These are phyloP conservation scores for Alfaro cultratus DNA, from an alignment of 2,797 vertebrate genomes.

Conservation along the genomic window DNA sequence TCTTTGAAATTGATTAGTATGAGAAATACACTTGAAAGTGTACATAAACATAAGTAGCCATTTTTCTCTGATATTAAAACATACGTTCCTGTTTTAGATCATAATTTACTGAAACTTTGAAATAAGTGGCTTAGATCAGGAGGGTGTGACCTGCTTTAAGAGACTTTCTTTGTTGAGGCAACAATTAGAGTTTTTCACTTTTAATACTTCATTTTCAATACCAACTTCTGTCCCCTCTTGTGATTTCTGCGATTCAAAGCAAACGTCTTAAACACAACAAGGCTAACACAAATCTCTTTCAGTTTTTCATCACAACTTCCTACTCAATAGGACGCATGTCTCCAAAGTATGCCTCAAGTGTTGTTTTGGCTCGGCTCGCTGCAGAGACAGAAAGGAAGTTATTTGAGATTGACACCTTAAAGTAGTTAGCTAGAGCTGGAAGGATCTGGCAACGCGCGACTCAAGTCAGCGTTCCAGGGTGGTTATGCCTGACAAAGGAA, in stretches of 20 bases:
- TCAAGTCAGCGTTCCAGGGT: constrained; percentile 52
- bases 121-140: not conserved
- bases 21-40: not conserved
- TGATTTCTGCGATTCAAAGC: not conserved
- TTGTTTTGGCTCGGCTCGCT: not conserved
- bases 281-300: not conserved
- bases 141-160: not conserved
- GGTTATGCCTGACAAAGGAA: constrained; percentile 47
- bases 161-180: not conserved
- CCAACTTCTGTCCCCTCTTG: not conserved
- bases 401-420: constrained; percentile 35
- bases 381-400: constrained; percentile 5
- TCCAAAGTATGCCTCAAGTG: not conserved
- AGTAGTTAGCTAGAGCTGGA: constrained; percentile 43
- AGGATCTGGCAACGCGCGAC: constrained; percentile 39
- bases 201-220: not conserved
- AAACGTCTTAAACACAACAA: not conserved
- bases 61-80: not conserved
- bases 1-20: not conserved
- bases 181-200: not conserved
- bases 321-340: constrained; percentile 3
- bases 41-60: not conserved
- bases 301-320: constrained; percentile 1
- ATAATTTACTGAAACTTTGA: not conserved
- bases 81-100: too few species aligned